Percentiles rank a stretch among this genome's conserved stretches.
These are phyloP conservation scores for Stenurella melanura DNA, from an alignment of 2,888 invertebrate species.

Conservation along the genomic window DNA sequence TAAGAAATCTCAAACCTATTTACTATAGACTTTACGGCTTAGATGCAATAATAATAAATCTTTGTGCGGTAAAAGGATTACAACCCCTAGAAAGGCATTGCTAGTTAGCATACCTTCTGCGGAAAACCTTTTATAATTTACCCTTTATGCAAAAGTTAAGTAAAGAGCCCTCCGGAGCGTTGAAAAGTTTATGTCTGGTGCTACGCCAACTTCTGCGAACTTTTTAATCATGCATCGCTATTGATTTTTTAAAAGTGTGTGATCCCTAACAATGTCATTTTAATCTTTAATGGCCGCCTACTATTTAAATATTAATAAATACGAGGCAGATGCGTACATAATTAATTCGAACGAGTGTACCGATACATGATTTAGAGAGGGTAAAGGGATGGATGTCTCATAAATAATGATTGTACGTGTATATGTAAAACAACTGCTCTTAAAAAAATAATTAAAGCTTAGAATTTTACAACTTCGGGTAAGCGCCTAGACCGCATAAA, in stretches of 20 bases:
- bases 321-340: constrained; percentile 16
- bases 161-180: constrained; percentile 7
- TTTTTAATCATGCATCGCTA: constrained; percentile 39
- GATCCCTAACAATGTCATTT: constrained; percentile 30
- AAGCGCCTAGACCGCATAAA: no score
- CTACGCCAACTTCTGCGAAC: constrained; percentile 19
- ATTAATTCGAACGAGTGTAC: constrained; percentile 20
- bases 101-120: constrained; percentile 61
- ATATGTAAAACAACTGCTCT: no score
- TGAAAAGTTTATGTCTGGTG: constrained; percentile 7
- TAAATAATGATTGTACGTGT: background rate
- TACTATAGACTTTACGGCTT: constrained; percentile 54
- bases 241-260: constrained; percentile 32
- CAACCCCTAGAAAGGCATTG: constrained; percentile 53
- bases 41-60: constrained; percentile 63
- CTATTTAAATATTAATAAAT: constrained; percentile 33
- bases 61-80: constrained; percentile 62
- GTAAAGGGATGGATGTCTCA: background rate
- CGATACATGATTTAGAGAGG: constrained; percentile 17
- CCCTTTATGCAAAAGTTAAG: constrained; percentile 41
- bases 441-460: no score
- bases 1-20: constrained; percentile 51
- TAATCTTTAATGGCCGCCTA: constrained; percentile 22
- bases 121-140: constrained; percentile 49
- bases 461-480: no score